Evolutionary conservation across 2,888 invertebrate species (phyloP).

Genomic region (Caenorhabditis macrosperma): DNA sequence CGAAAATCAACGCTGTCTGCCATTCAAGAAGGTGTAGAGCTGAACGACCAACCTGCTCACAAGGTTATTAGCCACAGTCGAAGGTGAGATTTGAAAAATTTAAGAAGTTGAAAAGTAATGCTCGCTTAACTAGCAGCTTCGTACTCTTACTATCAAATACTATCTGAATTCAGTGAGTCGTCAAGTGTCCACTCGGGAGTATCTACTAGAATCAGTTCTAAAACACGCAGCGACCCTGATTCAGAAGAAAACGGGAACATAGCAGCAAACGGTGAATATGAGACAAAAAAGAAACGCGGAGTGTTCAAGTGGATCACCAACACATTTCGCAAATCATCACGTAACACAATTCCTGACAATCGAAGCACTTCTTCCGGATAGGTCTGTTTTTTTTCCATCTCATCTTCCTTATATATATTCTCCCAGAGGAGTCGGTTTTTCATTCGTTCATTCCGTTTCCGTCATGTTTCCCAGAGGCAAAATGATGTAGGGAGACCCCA

Average conservation of each 20-base stretch:
- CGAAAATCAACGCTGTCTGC: slow-evolving; percentile 68
- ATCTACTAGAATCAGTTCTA: slow-evolving; percentile 6
- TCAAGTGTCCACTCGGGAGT: slow-evolving; percentile 37
- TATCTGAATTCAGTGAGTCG: slow-evolving; percentile 43
- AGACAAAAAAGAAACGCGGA: slow-evolving; percentile 54
- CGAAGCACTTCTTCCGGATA: slow-evolving; percentile 64
- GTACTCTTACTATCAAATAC: neutral
- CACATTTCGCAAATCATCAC: slow-evolving; percentile 56
- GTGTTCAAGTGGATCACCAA: slow-evolving; percentile 67
- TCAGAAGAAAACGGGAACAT: slow-evolving; percentile 1
- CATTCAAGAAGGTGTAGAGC: slow-evolving; percentile 75
- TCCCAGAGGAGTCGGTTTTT: no score
- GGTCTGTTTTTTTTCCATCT: slow-evolving; percentile 37
- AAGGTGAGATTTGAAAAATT: slow-evolving; percentile 26
- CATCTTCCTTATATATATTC: no score
- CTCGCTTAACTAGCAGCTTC: neutral
- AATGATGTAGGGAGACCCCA: no score
- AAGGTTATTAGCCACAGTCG: slow-evolving; percentile 32
- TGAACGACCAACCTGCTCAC: slow-evolving; percentile 24
- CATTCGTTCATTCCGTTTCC: no score
- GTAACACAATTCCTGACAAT: slow-evolving; percentile 48
- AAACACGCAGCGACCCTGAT: slow-evolving; percentile 18
- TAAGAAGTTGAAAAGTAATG: neutral
- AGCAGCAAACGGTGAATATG: slow-evolving; percentile 19
- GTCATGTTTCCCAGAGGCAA: no score